Evolutionary conservation across 2,797 vertebrate species (phyloP), one percentile per base, ranked within the genome.

Genomic region (Intellagama lesueurii): DNA sequence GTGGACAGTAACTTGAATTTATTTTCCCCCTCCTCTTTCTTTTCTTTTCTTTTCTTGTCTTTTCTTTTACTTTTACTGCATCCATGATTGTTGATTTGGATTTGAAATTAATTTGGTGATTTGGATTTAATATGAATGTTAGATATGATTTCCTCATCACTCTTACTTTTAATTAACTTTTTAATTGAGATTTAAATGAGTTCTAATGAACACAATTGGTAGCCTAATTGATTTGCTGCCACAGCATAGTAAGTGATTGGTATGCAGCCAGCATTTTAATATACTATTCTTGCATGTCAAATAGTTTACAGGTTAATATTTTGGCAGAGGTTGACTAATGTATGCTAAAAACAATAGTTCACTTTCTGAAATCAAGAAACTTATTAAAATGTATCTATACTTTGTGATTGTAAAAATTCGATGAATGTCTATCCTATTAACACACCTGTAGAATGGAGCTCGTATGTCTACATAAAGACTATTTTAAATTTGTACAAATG

Each of bases 111-210:
- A 95, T 95, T 96, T 88, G 91, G 94, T 95, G 92, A 96, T 97
- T 96, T 96, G 93, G 89, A 92, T 95, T 96, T 96, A 97, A 97
- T 97, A 96, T 95, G 95, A 96, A 96, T 94, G 93, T 97, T 96
- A 96, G 96, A 96, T 95, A 95, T 97, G 96, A 97, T 96, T 97
- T 97, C 94, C 94, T 95, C 92, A 90, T 95, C 94, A 92, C 94
- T 96, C 96, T 95, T 96, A 96, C 94, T 97, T 97, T 96, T 97
- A 97, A 97, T 97, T 97, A 97, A 96, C 95, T 97, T 97, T 97
- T 95, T 96, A 95, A 96, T 96, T 96, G 96, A 96, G 96, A 96
- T 96, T 96, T 96, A 96, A 97, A 97, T 97, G 95, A 97, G 96
- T 97, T 96, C 96, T 97, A 97, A 97, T 97, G 96, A 97, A 96